Conservation (phyloP, 2,888 invertebrate species). For the Alviniconcha strummeri region DNA sequence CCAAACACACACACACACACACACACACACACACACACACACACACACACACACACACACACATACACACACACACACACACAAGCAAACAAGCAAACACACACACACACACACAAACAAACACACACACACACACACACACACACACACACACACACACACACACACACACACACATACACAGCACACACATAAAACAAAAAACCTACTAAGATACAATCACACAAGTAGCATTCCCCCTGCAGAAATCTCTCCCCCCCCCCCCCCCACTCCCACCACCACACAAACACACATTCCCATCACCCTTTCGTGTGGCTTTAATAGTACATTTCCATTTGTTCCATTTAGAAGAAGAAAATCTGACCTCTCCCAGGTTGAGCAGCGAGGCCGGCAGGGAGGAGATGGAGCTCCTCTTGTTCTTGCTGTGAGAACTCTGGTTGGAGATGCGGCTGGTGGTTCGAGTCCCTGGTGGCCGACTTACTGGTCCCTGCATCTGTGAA, state of each 20-base stretch:
- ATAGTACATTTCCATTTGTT: not conserved
- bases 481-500: slow-evolving; percentile 32
- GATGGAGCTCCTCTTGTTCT: slow-evolving; percentile 63
- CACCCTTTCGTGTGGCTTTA: not conserved
- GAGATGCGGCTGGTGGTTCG: slow-evolving; percentile 67
- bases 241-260: not conserved
- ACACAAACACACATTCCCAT: not conserved
- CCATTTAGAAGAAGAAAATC: not conserved
- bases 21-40: not conserved
- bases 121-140: slow-evolving; percentile 9
- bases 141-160: slow-evolving; percentile 8
- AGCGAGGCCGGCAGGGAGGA: slow-evolving; percentile 69
- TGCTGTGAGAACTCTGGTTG: slow-evolving; percentile 66
- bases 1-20: not conserved
- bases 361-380: slow-evolving; percentile 67
- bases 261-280: not conserved
- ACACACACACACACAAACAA: not conserved
- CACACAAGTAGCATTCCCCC: not conserved
- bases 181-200: slow-evolving; percentile 2
- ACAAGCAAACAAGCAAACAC: not conserved
- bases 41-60: not conserved
- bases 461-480: slow-evolving; percentile 20
- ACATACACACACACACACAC: not conserved
- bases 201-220: not conserved
- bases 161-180: not conserved